phyloP scores from a whole-genome alignment of 2,888 invertebrate genomes.

The Petrolisthes manimaculis region DNA sequence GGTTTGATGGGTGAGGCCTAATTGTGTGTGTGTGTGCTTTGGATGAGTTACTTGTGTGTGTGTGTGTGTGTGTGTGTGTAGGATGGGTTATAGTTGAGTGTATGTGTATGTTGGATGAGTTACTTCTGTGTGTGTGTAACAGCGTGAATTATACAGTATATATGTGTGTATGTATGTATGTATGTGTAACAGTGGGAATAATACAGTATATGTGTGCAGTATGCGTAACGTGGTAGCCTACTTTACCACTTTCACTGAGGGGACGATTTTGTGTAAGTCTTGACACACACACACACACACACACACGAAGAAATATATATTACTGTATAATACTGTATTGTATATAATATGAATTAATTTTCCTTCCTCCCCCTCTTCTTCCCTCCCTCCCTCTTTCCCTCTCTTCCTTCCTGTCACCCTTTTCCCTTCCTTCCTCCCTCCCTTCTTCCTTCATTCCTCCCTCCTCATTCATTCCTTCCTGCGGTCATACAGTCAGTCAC shows the following conservation, averaged over 20 bases:
- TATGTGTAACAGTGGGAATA: not conserved
- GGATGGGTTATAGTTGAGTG: not conserved
- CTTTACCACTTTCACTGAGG: too few relatives aligned
- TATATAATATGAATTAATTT: not conserved
- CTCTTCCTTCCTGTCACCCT: not conserved
- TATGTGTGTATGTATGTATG: not conserved
- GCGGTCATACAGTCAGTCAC: not conserved
- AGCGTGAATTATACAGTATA: not conserved
- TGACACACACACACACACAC: too few relatives aligned
- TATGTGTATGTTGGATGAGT: not conserved
- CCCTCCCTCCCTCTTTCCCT: not conserved
- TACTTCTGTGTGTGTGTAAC: not conserved
- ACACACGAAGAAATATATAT: too few relatives aligned
- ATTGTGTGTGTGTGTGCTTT: not conserved
- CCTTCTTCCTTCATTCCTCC: not conserved
- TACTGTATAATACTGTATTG: too few relatives aligned
- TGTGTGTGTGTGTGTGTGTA: too few relatives aligned
- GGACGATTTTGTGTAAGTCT: too few relatives aligned
- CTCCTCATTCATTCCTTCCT: not conserved
- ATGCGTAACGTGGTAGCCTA: not conserved
- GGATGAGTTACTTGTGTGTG: not conserved
- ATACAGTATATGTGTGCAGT: not conserved
- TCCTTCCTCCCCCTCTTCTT: not conserved
- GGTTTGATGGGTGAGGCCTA: not conserved
- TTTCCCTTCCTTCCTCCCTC: not conserved